Evolutionary conservation across 2,888 invertebrate species (phyloP), one percentile per base, ranked within the genome.

Genomic region (Drosophila buzzatii): DNA sequence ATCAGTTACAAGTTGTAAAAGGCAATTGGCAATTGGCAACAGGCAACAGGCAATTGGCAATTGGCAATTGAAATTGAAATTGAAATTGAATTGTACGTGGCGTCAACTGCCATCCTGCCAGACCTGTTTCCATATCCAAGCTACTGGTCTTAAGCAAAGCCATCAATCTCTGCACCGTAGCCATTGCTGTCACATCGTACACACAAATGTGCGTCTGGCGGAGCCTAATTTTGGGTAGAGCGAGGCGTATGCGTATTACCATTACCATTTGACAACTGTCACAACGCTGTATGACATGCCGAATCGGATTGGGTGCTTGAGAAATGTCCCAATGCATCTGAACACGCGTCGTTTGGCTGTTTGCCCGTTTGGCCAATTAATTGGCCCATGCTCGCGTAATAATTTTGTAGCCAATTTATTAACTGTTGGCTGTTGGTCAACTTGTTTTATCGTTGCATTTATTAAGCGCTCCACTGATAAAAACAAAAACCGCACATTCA

Each of bases 341-440:
- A 70, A 68, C 65, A 69, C 47, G 68, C 69, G 81, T 74, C 66
- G 70, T 60, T 72, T 65, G 57, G 53, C 63, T 68, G 66, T 65
- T 56, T 52, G 65, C 37, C 61, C 35, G 44, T 61, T 72, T 64
- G 53, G 58, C 76, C 71, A 73, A 76, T 79, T 81, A 80, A 76
- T 80, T 79, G 80, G 68, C 62, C 71, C 71, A 74, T 75, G 74
- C 78, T 89, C 82, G 87, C 90, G 90, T 89, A 84, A 90, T 90
- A 81, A 90, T 82, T 86, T 89, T 86, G 86, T 87, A 73, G 79
- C 61, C 82, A 90, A 90, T 90, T 89, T 89, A 89, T 90, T 84
- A 89, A 79, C 74, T 79, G 70, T 76, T 73, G 53, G 55, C 55
- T 82, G 76, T 84, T 81, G 72, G 70, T 69, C 74, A 78, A 84